A percentile compares a stretch with the other conserved stretches of the same genome.
phyloP scores from a whole-genome alignment of 2,888 invertebrate genomes.

The Mythimna albipuncta region DNA sequence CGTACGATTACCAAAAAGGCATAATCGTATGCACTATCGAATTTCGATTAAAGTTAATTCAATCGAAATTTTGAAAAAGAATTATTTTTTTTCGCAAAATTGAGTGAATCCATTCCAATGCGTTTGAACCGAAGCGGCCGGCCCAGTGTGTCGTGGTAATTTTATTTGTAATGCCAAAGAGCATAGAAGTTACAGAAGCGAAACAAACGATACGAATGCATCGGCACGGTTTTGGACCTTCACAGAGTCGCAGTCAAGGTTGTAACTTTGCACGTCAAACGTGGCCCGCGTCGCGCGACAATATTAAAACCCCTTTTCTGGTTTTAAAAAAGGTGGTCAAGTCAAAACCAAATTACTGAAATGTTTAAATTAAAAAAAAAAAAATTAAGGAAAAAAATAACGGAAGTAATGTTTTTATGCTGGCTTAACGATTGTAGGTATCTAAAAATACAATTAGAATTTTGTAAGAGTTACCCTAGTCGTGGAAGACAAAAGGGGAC shows the following conservation, averaged over 20 bases:
- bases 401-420: too few species aligned
- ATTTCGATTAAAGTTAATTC: conserved; percentile 55
- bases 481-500: too few species aligned
- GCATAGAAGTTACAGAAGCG: conserved; percentile 13
- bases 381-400: too few species aligned
- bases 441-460: too few species aligned
- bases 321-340: too few species aligned
- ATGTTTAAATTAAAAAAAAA: too few species aligned
- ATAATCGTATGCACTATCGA: conserved; percentile 42
- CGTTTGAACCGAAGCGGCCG: conserved; percentile 53
- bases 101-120: conserved; percentile 61
- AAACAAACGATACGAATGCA: neutral
- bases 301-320: too few species aligned
- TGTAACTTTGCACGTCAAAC: neutral
- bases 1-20: conserved; percentile 48
- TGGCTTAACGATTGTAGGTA: too few species aligned
- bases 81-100: conserved; percentile 57
- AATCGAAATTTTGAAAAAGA: conserved; percentile 55
- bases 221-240: neutral
- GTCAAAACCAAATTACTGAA: too few species aligned
- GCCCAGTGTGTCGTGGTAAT: conserved; percentile 62
- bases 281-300: too few species aligned
- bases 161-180: conserved; percentile 65
- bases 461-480: too few species aligned
- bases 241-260: neutral